Percentiles rank a stretch among this genome's conserved stretches.
Conservation (phyloP, 2,797 vertebrate species). For the Myotis daubentonii region DNA sequence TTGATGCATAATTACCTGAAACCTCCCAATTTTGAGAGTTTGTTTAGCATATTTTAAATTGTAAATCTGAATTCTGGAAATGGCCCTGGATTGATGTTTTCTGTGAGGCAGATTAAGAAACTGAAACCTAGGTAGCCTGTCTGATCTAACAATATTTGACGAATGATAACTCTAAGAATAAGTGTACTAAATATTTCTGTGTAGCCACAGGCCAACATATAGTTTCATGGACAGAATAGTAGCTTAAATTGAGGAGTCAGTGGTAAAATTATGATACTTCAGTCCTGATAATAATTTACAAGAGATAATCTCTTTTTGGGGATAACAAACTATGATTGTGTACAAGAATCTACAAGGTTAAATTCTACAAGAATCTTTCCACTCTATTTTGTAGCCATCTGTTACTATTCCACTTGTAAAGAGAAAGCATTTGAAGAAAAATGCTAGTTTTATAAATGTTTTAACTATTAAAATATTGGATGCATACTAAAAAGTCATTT, state of each 20-base stretch:
- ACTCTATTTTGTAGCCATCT: background rate
- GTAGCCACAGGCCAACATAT: background rate
- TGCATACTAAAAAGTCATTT: background rate
- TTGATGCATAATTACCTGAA: background rate
- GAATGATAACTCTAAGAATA: background rate
- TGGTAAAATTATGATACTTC: background rate
- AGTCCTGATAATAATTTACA: background rate
- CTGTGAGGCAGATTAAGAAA: background rate
- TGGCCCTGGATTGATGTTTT: background rate
- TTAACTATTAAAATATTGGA: constrained; percentile 13
- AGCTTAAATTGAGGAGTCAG: background rate
- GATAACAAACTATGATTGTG: background rate
- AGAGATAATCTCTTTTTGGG: background rate
- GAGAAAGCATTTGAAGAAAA: constrained; percentile 38
- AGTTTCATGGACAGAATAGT: background rate
- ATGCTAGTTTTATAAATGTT: background rate
- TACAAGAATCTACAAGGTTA: background rate
- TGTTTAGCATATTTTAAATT: constrained; percentile 23
- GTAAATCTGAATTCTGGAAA: constrained; percentile 13
- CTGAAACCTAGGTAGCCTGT: background rate
- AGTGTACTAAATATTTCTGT: background rate
- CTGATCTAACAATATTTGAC: background rate
- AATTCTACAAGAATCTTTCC: background rate
- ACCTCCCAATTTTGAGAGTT: constrained; percentile 15
- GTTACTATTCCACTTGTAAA: background rate